Base-by-base conservation (phyloP, 2,113 vertebrate genomes). In the Mustela nigripes region DNA sequence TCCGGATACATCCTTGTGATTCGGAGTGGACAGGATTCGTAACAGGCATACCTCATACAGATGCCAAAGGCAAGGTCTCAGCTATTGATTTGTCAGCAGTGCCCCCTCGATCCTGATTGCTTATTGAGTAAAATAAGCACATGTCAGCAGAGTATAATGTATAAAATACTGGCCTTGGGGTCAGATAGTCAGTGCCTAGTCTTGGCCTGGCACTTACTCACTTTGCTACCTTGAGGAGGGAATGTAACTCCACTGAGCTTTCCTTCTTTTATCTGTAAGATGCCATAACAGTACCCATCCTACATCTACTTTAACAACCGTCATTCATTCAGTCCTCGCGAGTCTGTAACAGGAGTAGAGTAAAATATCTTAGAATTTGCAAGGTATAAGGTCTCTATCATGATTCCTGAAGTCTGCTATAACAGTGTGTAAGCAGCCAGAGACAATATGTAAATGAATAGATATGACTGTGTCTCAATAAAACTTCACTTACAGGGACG, bases 321-420 rank as follows among this genome's bases (percentile, higher is more conserved):
- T 67, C 36, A 33, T 6, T 33, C 28, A 18, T 7, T 24, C 69
- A 73, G 81, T 19, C 33, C 56, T 80, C 11, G 42, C 8, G 16
- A 48, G 42, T 91, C 71, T 31, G 53, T 36, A 89, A 67, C 0
- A 24, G 31, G 19, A n/a, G 24, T 58, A 78, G 71, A 45, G 8
- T 67, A 28, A 28, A 65, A 62, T 83, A 11, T 36, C 56, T 21
- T 69, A 31, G 73, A 73, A 21, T 74, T 71, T 53, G 28, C 19
- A 48, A 79, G 26, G 33, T 19, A 0, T 12, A 2, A 6, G 11
- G 45, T 31, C 10, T 80, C 65, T 85, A 19, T 48, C 0, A 0
- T 50, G n/a, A 6, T 4, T 56, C 6, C 22, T 18, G 19, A 42
- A 2, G 42, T 74, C n/a, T 79, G 80, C 67, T 48, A 2, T 36